Percentiles rank a stretch among this genome's conserved stretches.
These are phyloP conservation scores for Molanna angustata DNA, from an alignment of 2,888 invertebrate genomes.

Conservation along the genomic window DNA sequence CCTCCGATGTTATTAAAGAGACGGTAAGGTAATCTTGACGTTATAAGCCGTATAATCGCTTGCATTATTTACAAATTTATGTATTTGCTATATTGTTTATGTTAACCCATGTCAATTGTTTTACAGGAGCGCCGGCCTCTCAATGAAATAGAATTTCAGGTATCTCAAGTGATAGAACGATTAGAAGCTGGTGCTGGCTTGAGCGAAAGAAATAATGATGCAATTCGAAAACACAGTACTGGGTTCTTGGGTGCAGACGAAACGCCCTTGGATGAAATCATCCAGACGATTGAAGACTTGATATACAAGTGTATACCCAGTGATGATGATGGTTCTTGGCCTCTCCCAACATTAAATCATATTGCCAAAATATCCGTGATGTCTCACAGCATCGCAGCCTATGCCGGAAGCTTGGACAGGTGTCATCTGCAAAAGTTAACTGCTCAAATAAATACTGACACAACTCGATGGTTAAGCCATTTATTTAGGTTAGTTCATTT, in stretches of 20 bases:
- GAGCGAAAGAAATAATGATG: slow-evolving; percentile 45
- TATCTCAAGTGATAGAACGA: slow-evolving; percentile 68
- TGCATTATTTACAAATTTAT: background rate
- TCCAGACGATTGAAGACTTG: slow-evolving; percentile 57
- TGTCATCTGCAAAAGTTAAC: slow-evolving; percentile 76
- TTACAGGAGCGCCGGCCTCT: slow-evolving; percentile 60
- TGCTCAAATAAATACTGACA: slow-evolving; percentile 78
- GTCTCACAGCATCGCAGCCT: slow-evolving; percentile 85
- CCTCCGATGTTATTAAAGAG: slow-evolving; percentile 13
- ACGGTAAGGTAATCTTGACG: slow-evolving; percentile 7
- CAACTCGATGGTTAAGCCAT: slow-evolving; percentile 83
- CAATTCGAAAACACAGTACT: slow-evolving; percentile 52
- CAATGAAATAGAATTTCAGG: slow-evolving; percentile 67
- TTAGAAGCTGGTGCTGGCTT: slow-evolving; percentile 63
- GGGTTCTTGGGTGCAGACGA: slow-evolving; percentile 56
- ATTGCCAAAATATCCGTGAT: slow-evolving; percentile 61
- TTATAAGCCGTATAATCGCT: too few relatives aligned
- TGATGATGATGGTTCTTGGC: slow-evolving; percentile 61
- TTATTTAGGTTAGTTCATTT: slow-evolving; percentile 73
- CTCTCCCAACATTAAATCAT: slow-evolving; percentile 61
- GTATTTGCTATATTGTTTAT: slow-evolving; percentile 5
- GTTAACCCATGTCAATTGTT: slow-evolving; percentile 12
- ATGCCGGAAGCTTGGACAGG: slow-evolving; percentile 79
- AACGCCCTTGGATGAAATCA: slow-evolving; percentile 60
- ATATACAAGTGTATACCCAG: slow-evolving; percentile 61